phyloP scores from a whole-genome alignment of 2,888 invertebrate genomes.

The Apoderus coryli region DNA sequence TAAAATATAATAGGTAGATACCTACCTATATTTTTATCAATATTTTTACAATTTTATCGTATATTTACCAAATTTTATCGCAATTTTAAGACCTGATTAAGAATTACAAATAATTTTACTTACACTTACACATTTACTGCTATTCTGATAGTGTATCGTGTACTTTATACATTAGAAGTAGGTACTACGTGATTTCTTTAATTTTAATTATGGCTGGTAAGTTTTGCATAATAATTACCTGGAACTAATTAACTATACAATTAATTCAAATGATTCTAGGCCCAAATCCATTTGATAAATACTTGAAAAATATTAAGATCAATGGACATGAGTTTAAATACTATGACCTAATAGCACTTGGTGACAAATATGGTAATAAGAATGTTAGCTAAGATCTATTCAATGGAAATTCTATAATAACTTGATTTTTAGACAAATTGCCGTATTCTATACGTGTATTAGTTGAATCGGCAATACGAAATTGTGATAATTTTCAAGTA shows the following conservation, averaged over 20 bases:
- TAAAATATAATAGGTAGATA: too few relatives aligned
- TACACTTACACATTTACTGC: too few relatives aligned
- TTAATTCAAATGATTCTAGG: conserved; percentile 29
- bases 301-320: conserved; percentile 44
- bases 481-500: conserved; percentile 93
- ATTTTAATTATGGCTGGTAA: conserved; percentile 2
- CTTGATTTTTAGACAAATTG: conserved; percentile 50
- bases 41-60: too few relatives aligned
- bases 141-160: too few relatives aligned
- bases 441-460: conserved; percentile 88
- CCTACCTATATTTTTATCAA: too few relatives aligned
- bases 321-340: conserved; percentile 55
- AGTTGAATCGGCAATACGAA: conserved; percentile 88
- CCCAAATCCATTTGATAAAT: conserved; percentile 46
- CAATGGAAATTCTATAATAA: too few relatives aligned
- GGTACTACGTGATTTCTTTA: conserved; percentile 3
- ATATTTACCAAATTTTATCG: too few relatives aligned
- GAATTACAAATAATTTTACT: too few relatives aligned
- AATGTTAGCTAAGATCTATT: too few relatives aligned
- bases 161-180: too few relatives aligned
- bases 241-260: too few relatives aligned
- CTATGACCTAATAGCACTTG: conserved; percentile 62
- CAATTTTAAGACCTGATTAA: too few relatives aligned
- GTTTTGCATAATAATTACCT: background rate
- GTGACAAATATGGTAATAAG: conserved; percentile 74